phyloP scores from a whole-genome alignment of 2,888 invertebrate species.

The Macrophya annulata region DNA sequence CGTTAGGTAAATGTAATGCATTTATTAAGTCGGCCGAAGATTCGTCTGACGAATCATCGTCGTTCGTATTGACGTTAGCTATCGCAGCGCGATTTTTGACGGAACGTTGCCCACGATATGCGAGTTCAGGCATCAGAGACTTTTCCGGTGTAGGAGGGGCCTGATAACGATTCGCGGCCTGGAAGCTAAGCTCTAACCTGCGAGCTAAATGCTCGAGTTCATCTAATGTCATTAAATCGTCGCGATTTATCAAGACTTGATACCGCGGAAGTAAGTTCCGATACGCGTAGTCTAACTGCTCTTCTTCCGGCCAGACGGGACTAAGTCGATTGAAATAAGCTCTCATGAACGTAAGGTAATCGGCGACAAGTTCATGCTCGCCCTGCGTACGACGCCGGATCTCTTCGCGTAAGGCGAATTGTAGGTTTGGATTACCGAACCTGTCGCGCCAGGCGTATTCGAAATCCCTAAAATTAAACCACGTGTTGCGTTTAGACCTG shows the following conservation, averaged over 20 bases:
- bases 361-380: no score
- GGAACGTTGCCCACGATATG: not conserved
- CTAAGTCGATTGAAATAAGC: not conserved
- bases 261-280: slow-evolving; percentile 27
- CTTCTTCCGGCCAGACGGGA: slow-evolving; percentile 6
- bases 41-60: not conserved
- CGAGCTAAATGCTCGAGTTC: not conserved
- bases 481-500: no score
- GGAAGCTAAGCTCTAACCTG: not conserved
- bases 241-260: slow-evolving; percentile 16
- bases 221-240: not conserved
- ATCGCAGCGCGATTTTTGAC: not conserved
- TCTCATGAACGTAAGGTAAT: slow-evolving; percentile 13
- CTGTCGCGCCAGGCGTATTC: no score
- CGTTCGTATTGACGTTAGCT: not conserved
- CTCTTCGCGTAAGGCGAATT: slow-evolving; percentile 20
- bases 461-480: no score
- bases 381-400: not conserved
- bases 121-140: not conserved
- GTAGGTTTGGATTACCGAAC: not conserved
- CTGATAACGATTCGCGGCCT: not conserved
- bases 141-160: not conserved
- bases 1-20: not conserved
- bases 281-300: slow-evolving; percentile 20
- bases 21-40: not conserved